Evolutionary conservation across 2,797 vertebrate species (phyloP).

Genomic region (Notolepis coatsorum): DNA sequence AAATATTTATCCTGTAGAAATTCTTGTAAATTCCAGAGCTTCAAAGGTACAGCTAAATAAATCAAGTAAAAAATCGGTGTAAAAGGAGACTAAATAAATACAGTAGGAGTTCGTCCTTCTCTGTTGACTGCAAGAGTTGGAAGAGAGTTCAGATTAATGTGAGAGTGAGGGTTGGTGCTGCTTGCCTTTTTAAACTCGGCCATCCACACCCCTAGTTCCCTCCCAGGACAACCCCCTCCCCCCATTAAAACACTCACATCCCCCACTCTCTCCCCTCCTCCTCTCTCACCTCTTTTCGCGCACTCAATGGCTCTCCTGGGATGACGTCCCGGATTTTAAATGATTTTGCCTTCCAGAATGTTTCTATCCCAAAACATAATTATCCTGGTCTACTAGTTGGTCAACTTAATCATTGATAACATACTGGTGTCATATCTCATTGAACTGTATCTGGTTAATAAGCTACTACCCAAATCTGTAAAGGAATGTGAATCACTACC

Average conservation of each 20-base stretch:
- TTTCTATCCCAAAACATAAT: too few species aligned
- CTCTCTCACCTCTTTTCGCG: slow-evolving; percentile 53
- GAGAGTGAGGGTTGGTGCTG: slow-evolving; percentile 66
- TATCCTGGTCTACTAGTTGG: too few species aligned
- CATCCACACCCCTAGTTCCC: slow-evolving; percentile 76
- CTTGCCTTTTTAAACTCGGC: slow-evolving; percentile 82
- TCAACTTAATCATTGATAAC: too few species aligned
- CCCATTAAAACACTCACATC: slow-evolving; percentile 45
- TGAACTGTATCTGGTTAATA: too few species aligned
- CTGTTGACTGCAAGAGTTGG: slow-evolving; percentile 22
- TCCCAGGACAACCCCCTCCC: slow-evolving; percentile 74
- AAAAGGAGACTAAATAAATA: slow-evolving; percentile 3
- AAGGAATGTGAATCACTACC: too few species aligned
- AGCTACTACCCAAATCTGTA: too few species aligned
- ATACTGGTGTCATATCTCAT: too few species aligned
- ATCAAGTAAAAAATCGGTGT: slow-evolving; percentile 5
- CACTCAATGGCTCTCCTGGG: slow-evolving; percentile 37
- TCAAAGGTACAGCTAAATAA: neutral
- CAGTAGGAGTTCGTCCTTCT: slow-evolving; percentile 18
- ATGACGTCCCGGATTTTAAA: too few species aligned
- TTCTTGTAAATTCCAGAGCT: slow-evolving; percentile 58
- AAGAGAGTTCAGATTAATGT: slow-evolving; percentile 55
- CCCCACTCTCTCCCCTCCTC: slow-evolving; percentile 33
- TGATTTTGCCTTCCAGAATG: too few species aligned
- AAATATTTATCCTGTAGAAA: slow-evolving; percentile 28